A percentile compares a stretch with the other conserved stretches of the same genome.
Conservation (phyloP, 2,113 vertebrate genomes). For the Poecile atricapillus region DNA sequence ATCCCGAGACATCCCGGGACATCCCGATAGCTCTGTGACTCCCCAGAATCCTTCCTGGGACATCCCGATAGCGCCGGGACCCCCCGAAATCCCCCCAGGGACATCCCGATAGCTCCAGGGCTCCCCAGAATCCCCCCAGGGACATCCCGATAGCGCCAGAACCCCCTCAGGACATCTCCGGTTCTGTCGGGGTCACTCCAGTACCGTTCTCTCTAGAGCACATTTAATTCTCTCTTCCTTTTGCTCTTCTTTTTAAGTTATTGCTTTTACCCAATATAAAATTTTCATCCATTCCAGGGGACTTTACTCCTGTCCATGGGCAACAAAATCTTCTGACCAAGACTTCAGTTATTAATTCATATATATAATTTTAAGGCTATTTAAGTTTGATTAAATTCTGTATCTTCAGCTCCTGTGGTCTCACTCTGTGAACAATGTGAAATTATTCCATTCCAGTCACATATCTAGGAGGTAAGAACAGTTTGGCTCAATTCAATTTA, state of each 20-base stretch:
- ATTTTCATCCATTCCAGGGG: not conserved
- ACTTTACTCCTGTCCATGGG: not conserved
- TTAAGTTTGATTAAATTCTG: not conserved
- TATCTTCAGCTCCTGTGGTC: not conserved
- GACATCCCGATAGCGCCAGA: not conserved
- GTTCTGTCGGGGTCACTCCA: fast-evolving
- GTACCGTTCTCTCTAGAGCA: slow-evolving; percentile 10
- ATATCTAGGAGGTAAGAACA: not conserved
- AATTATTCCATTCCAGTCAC: not conserved
- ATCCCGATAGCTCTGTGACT: too few relatives aligned
- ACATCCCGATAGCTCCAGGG: too few relatives aligned
- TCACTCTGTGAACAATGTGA: not conserved
- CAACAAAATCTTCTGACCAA: not conserved
- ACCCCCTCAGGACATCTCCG: not conserved
- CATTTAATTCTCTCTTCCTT: slow-evolving; percentile 1
- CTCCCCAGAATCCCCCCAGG: too few relatives aligned
- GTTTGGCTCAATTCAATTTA: not conserved
- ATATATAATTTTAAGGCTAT: not conserved
- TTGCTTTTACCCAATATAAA: slow-evolving; percentile 21
- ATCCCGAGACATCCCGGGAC: not conserved
- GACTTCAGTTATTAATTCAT: not conserved
- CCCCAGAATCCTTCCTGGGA: too few relatives aligned
- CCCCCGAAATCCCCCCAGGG: not conserved
- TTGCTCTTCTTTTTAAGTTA: slow-evolving; percentile 52
- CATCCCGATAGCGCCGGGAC: not conserved